Evolutionary conservation across 1,140 invertebrate genomes (phyloP).

Genomic region (Globodera ellingtonae): DNA sequence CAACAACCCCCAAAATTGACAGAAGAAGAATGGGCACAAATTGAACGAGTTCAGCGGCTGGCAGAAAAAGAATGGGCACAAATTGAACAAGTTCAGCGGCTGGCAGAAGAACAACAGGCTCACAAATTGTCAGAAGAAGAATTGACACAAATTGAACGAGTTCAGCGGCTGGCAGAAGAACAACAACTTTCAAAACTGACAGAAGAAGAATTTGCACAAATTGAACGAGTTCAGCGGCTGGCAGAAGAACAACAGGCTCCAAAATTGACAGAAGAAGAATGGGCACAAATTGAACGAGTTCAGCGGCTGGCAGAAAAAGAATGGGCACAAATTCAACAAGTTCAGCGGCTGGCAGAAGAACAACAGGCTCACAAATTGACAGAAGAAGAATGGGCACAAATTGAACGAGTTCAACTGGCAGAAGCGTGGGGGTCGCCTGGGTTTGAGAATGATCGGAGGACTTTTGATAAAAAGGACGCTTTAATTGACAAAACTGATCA

Average conservation of each 20-base stretch:
- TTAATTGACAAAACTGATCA: neutral
- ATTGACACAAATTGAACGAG: conserved; percentile 19
- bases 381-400: conserved; percentile 1
- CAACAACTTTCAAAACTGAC: neutral
- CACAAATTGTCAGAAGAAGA: neutral
- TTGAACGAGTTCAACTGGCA: neutral
- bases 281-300: neutral
- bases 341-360: neutral
- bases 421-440: too few species aligned
- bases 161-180: conserved; percentile 40
- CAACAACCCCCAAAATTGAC: neutral
- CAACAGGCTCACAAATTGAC: too few species aligned
- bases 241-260: neutral
- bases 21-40: neutral
- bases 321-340: conserved; percentile 7
- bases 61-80: neutral
- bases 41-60: neutral
- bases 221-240: neutral
- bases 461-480: neutral
- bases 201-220: neutral
- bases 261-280: neutral
- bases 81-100: neutral
- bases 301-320: conserved; percentile 39
- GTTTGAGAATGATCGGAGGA: neutral
- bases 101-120: conserved; percentile 5